phyloP scores from a whole-genome alignment of 2,113 vertebrate species.

The Poicephalus meyeri region DNA sequence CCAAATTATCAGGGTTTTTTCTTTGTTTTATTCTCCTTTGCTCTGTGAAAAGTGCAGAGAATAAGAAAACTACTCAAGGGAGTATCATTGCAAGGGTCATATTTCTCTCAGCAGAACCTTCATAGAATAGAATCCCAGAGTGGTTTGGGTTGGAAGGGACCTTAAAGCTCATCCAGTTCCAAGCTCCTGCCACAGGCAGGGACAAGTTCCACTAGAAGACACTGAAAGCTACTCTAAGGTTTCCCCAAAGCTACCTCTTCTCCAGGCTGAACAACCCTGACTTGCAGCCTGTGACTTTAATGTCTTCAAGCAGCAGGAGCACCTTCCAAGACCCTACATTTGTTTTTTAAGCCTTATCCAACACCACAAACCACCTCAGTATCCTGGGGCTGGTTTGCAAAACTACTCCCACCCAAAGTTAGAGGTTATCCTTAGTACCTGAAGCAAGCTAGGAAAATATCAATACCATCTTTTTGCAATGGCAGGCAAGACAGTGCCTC shows the following conservation, averaged over 20 bases:
- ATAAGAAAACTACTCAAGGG: background rate
- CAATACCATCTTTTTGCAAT: background rate
- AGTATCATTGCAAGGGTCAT: background rate
- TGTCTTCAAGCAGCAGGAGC: background rate
- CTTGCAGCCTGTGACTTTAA: background rate
- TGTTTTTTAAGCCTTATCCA: background rate
- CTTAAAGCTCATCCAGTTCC: background rate
- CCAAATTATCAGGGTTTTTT: background rate
- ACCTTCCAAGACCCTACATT: background rate
- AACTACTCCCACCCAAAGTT: background rate
- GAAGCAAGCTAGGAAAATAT: background rate
- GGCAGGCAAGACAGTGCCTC: background rate
- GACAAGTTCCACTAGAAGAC: background rate
- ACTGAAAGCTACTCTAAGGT: background rate
- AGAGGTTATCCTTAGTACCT: background rate
- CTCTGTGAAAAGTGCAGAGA: background rate
- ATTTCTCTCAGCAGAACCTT: background rate
- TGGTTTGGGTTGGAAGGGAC: background rate
- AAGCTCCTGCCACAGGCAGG: background rate
- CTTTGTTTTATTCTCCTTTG: background rate
- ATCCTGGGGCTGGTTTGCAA: background rate
- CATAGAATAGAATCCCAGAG: background rate
- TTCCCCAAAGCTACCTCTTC: background rate
- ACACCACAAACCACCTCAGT: background rate
- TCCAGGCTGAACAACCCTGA: background rate